A percentile compares a stretch with the other conserved stretches of the same genome.
These are phyloP conservation scores for Acanthopagrus latus DNA, from an alignment of 2,797 vertebrate genomes.

Conservation along the genomic window DNA sequence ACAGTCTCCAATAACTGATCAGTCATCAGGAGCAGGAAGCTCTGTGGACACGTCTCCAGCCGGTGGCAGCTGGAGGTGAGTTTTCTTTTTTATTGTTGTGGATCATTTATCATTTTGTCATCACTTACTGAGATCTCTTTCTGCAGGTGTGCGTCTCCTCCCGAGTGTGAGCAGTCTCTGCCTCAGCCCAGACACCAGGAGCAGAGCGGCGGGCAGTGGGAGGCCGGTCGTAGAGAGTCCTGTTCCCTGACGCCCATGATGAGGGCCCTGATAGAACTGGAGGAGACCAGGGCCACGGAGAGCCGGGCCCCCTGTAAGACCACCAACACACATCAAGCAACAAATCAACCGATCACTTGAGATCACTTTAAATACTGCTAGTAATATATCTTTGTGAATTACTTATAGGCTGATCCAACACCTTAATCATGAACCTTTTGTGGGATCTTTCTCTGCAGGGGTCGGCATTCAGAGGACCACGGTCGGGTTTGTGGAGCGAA, in stretches of 20 bases:
- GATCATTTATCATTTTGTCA: no score
- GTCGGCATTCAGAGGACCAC: slow-evolving; percentile 80
- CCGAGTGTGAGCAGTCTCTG: slow-evolving; percentile 86
- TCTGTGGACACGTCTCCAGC: slow-evolving; percentile 65
- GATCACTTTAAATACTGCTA: no score
- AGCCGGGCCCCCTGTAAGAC: slow-evolving; percentile 86
- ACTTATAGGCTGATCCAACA: no score
- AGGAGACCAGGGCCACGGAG: slow-evolving; percentile 90
- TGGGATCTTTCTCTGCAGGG: slow-evolving; percentile 76
- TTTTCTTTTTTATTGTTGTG: background rate
- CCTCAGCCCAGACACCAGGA: slow-evolving; percentile 59
- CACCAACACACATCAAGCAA: slow-evolving; percentile 31
- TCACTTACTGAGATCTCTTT: slow-evolving; percentile 44
- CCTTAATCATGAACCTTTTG: background rate
- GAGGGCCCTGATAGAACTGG: slow-evolving; percentile 92
- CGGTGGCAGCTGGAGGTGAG: slow-evolving; percentile 75
- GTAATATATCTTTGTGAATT: no score
- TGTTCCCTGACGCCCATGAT: slow-evolving; percentile 88
- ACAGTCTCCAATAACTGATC: slow-evolving; percentile 78
- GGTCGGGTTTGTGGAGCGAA: slow-evolving; percentile 85
- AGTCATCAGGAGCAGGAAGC: slow-evolving; percentile 85
- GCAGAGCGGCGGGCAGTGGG: slow-evolving; percentile 42
- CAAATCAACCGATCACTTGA: no score
- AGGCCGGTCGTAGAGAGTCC: slow-evolving; percentile 76
- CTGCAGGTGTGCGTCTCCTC: slow-evolving; percentile 83